Percentiles rank a stretch among this genome's conserved stretches.
These are phyloP conservation scores for Argya squamiceps DNA, from an alignment of 2,797 vertebrate genomes.

Conservation along the genomic window DNA sequence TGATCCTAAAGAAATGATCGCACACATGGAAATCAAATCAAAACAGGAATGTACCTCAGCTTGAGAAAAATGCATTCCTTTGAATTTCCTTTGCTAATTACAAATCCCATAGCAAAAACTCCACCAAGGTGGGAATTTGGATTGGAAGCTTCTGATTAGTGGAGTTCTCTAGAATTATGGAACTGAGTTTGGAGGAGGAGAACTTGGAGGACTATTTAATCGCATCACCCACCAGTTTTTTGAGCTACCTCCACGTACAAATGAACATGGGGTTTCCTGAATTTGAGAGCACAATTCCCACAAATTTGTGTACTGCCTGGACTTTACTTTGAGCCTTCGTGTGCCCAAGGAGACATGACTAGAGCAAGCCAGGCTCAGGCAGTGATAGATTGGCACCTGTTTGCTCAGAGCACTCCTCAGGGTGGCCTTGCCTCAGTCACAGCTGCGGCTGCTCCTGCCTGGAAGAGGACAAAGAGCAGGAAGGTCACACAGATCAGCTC, in stretches of 20 bases:
- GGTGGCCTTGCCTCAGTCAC: background rate
- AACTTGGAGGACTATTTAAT: background rate
- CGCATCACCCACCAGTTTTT: background rate
- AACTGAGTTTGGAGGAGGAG: background rate
- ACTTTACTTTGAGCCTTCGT: background rate
- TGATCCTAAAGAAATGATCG: background rate
- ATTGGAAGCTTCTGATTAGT: background rate
- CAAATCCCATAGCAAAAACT: background rate
- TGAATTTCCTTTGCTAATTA: background rate
- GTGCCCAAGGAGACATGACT: background rate
- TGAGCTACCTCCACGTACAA: background rate
- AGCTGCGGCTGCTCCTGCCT: background rate
- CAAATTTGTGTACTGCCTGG: background rate
- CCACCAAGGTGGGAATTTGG: background rate
- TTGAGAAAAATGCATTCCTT: background rate
- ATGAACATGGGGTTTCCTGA: background rate
- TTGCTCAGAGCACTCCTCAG: background rate
- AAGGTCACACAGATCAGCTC: background rate
- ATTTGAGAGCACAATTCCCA: background rate
- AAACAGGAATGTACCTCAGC: background rate
- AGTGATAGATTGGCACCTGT: fast-evolving
- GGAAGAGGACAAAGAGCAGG: background rate
- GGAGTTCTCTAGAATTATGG: background rate
- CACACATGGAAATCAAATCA: background rate
- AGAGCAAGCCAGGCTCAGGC: background rate